Evolutionary conservation across 2,113 vertebrate species (phyloP).

Genomic region (Eulemur rufifrons): DNA sequence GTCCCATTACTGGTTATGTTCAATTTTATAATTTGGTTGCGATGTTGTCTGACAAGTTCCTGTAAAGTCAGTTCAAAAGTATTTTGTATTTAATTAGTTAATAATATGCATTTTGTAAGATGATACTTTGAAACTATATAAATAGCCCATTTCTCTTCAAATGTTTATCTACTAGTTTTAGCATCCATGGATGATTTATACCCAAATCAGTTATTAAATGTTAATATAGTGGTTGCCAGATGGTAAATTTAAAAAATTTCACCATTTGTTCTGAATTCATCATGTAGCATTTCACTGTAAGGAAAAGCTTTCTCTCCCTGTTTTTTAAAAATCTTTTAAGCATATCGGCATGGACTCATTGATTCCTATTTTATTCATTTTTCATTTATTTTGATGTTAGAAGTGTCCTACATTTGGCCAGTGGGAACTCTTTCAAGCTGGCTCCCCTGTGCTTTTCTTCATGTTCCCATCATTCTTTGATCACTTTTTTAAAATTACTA

Average conservation of each 20-base stretch:
- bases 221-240: constrained; percentile 39
- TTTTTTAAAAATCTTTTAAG: constrained; percentile 13
- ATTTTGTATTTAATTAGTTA: constrained; percentile 39
- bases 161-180: constrained; percentile 3
- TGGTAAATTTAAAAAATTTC: constrained; percentile 50
- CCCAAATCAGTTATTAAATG: constrained; percentile 43
- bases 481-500: background rate
- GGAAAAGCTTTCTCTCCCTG: constrained; percentile 1
- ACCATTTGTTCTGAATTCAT: constrained; percentile 38
- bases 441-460: background rate
- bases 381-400: constrained; percentile 12
- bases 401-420: background rate
- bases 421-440: background rate
- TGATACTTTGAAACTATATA: constrained; percentile 8
- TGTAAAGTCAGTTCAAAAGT: constrained; percentile 15
- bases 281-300: constrained; percentile 41
- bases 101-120: background rate
- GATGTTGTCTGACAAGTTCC: background rate
- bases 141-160: constrained; percentile 17
- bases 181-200: constrained; percentile 35
- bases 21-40: background rate
- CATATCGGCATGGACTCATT: background rate
- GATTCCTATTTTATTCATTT: constrained; percentile 48
- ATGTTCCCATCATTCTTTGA: background rate
- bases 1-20: background rate